These are phyloP conservation scores for Potorous gilbertii DNA, from an alignment of 2,797 vertebrate species.

Conservation along the genomic window DNA sequence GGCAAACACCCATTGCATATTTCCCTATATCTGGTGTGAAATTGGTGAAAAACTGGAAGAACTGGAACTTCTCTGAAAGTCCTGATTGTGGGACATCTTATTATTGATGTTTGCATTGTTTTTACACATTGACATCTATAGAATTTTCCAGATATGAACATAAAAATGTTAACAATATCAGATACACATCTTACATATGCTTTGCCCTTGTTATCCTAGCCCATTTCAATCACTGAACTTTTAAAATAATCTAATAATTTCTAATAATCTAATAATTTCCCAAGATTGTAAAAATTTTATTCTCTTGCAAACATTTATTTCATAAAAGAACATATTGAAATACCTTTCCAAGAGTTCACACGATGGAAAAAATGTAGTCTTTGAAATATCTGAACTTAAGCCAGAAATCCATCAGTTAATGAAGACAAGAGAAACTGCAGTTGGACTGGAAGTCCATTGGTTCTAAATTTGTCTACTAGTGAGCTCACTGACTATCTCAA, in stretches of 20 bases:
- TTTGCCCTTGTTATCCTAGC: slow-evolving; percentile 88
- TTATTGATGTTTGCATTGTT: slow-evolving; percentile 80
- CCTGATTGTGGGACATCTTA: slow-evolving; percentile 74
- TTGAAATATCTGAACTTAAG: slow-evolving; percentile 89
- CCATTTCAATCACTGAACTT: slow-evolving; percentile 86
- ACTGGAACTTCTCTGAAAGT: slow-evolving; percentile 79
- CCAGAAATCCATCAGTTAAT: slow-evolving; percentile 87
- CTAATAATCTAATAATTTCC: slow-evolving; percentile 89
- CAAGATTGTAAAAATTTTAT: slow-evolving; percentile 85
- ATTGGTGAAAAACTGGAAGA: rapidly evolving
- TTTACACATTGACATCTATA: slow-evolving; percentile 85
- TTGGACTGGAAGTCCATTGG: slow-evolving; percentile 86
- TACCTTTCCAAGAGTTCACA: slow-evolving; percentile 83
- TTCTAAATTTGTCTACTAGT: slow-evolving; percentile 89
- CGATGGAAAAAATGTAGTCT: slow-evolving; percentile 86
- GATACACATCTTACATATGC: slow-evolving; percentile 87
- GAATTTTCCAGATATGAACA: slow-evolving; percentile 86
- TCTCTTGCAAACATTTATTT: slow-evolving; percentile 81
- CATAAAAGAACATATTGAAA: slow-evolving; percentile 88
- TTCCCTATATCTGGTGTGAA: slow-evolving; percentile 76
- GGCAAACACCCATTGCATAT: slow-evolving; percentile 82
- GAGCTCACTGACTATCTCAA: slow-evolving; percentile 86
- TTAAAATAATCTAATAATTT: slow-evolving; percentile 83
- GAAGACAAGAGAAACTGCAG: slow-evolving; percentile 75
- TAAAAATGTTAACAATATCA: slow-evolving; percentile 81